Evolutionary conservation across 2,797 vertebrate species (phyloP).

Genomic region (Vireo griseus): DNA sequence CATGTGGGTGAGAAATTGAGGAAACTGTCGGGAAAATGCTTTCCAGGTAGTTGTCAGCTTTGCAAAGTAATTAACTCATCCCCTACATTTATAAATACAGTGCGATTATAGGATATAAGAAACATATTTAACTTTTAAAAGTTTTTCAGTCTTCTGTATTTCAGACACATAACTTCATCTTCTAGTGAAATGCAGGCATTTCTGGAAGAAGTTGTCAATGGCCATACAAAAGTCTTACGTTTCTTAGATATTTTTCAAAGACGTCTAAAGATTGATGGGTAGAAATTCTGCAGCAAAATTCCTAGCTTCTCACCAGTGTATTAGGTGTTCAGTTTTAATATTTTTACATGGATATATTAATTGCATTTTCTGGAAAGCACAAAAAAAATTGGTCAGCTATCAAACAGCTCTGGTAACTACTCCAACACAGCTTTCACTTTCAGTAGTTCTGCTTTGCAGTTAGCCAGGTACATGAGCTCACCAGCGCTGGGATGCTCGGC

Average conservation of each 20-base stretch:
- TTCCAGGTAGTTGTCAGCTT: background rate
- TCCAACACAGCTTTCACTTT: background rate
- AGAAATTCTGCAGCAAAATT: background rate
- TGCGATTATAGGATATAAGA: background rate
- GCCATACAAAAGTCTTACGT: background rate
- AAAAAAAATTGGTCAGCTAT: background rate
- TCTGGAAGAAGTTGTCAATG: background rate
- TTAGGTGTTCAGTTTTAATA: background rate
- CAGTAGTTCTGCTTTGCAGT: background rate
- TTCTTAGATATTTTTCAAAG: background rate
- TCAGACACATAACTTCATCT: background rate
- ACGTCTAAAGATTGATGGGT: background rate
- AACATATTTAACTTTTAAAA: background rate
- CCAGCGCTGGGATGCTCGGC: background rate
- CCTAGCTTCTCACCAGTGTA: background rate
- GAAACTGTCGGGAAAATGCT: background rate
- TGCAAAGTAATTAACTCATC: background rate
- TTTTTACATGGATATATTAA: background rate
- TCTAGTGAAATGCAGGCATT: background rate
- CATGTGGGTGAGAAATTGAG: fast-evolving
- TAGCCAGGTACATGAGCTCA: background rate
- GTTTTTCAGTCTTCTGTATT: background rate
- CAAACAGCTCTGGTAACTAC: background rate
- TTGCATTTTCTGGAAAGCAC: background rate
- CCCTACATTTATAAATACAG: background rate